Base-by-base conservation (phyloP, 2,888 invertebrate genomes). In the Azorinus chamasolen region DNA sequence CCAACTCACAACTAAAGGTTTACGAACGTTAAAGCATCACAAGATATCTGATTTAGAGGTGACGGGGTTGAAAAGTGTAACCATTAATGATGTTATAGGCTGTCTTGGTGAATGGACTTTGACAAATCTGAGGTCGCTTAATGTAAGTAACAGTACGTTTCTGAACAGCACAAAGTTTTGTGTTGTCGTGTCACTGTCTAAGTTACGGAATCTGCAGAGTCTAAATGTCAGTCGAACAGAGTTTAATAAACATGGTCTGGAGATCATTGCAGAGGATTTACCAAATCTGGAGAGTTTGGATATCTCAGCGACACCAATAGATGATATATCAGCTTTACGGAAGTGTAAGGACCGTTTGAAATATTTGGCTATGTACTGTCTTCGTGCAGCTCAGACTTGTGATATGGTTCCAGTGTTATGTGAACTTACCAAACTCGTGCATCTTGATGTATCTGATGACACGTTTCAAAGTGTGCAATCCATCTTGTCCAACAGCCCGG, bases 161-260 rank as follows among this genome's bases (percentile, higher is more conserved):
- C 94, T 95, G 77, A 95, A 95, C 90, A 94, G 94, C 86, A 94
- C 95, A 79, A 95, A 94, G 87, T 94, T 94, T 84, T 94, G 95
- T 88, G 94, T 95, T 39, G 93, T 95, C 66, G 94, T 95, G 51
- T 94, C 95, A 48, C 93, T 96, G 81, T 94, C 95, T 32, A 95
- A 95, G 88, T 93, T 96, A 45, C 94, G 94, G 74, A 95, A 94
- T 78, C 91, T 96, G 62, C 94, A 89, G 39, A 89, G 86, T 68
- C 78, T 96, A 53, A 95, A 95, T 92, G 95, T 96, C 3, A 95
- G 95, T 71, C 94, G 95, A 85, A 96, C 96, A n/a, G 95, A 95
- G 88, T 95, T 96, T 88, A 95, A 95, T 90, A 94, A 94, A 80
- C 95, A 95, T 84, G 95, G 95, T 24, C 93, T 96, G 76, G 94